Evolutionary conservation across 2,888 invertebrate species (phyloP), one percentile per base, ranked within the genome.

Genomic region (Pyrochroa serraticornis): DNA sequence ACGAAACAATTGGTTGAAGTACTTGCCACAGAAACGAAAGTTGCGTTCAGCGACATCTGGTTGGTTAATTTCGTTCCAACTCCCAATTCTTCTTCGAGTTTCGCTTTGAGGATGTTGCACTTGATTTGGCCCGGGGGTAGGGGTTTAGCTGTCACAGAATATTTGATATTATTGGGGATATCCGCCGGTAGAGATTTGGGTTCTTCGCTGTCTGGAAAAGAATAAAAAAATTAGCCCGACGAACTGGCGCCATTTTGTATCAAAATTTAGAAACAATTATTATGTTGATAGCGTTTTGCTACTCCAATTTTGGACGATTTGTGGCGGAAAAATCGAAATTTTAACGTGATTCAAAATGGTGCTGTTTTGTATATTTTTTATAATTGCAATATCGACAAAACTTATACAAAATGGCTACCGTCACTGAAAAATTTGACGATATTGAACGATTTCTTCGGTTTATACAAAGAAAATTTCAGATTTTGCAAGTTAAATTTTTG

Each of bases 51-150:
- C 12, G 83, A 84, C 82, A 84, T 82, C 74, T 84, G 84, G 77
- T 84, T 84, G 37, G 84, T 84, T 56, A 84, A 62, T 73, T 84
- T 84, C 1, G 83, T 79, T 58, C 79, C 57, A 68, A 50, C 37
- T 13, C 68, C 62, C 46, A 72, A 41, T 75, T 89, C 88, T 72
- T 89, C 89, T 74, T 87, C 86, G 52, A 84, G 84, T 77, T 87
- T 87, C 59, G 89, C 89, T 85, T 97, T 97, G 50, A 96, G 82
- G 76, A 96, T 95, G 81, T 93, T 96, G 81, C 96, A 96, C 81
- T 96, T 97, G 61, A 96, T 85, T 75, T 95, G 92, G 64, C 94
- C 93, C 6, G 93, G 92, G 41, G 95, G 94, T 57, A 95, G 85
- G 13, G 91, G 89, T 71, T 88, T 87, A 12, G 75, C 75, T 7